phyloP scores from a whole-genome alignment of 2,888 invertebrate genomes.

The Dynastes tityus region DNA sequence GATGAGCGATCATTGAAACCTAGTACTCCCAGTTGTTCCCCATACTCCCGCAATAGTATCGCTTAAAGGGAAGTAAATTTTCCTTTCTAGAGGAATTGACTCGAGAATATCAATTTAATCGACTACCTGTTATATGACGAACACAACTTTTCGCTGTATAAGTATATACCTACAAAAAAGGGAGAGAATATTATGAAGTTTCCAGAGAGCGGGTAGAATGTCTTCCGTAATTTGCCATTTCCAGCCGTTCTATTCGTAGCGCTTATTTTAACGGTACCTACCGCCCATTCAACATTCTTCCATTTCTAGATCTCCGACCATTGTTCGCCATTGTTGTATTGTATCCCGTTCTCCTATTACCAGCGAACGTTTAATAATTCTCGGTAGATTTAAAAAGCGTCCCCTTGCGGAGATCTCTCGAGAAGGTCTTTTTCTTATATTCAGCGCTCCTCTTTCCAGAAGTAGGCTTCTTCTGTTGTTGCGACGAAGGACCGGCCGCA shows the following conservation, averaged over 20 bases:
- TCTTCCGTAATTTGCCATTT: slow-evolving; percentile 31
- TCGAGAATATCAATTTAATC: slow-evolving; percentile 23
- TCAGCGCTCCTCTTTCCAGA: neutral
- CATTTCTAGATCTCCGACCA: slow-evolving; percentile 19
- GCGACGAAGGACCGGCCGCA: slow-evolving; percentile 5
- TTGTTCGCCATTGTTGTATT: slow-evolving; percentile 34
- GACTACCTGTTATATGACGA: slow-evolving; percentile 15
- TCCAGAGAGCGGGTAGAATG: neutral
- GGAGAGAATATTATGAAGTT: slow-evolving; percentile 17
- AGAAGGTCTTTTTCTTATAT: slow-evolving; percentile 2
- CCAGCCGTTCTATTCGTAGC: slow-evolving; percentile 4
- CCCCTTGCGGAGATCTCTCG: neutral
- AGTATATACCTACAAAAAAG: neutral
- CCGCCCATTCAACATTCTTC: slow-evolving; percentile 23
- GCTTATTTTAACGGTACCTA: slow-evolving; percentile 13
- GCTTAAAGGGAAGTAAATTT: neutral
- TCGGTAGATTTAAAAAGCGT: slow-evolving; percentile 14
- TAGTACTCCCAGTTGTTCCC: neutral
- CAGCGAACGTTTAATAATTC: slow-evolving; percentile 29
- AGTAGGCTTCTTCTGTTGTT: neutral
- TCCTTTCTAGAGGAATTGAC: neutral
- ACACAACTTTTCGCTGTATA: neutral
- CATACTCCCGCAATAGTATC: neutral
- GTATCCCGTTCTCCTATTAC: slow-evolving; percentile 28
- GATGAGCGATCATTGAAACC: no score